These are phyloP conservation scores for Cetonia aurata DNA, from an alignment of 2,888 invertebrate species.

Conservation along the genomic window DNA sequence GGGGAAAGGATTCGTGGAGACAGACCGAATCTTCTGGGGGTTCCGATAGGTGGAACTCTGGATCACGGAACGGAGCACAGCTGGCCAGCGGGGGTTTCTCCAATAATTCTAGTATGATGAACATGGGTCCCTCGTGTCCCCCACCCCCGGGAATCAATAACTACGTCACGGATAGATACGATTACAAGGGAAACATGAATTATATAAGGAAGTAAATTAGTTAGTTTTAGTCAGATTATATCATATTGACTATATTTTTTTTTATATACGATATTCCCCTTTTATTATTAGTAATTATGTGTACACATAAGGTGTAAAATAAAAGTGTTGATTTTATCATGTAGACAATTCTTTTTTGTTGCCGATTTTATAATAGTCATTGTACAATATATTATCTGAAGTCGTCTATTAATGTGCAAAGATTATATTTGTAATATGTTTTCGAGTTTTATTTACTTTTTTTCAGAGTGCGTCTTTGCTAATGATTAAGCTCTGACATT, in stretches of 20 bases:
- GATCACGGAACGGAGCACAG: conserved; percentile 49
- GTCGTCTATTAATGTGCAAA: background rate
- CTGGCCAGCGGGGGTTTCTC: conserved; percentile 55
- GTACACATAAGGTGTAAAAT: background rate
- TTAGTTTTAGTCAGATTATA: background rate
- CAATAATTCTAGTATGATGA: conserved; percentile 55
- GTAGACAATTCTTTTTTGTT: background rate
- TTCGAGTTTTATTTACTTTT: background rate
- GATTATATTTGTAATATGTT: conserved; percentile 20
- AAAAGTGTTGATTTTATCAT: background rate
- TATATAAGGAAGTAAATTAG: conserved; percentile 56
- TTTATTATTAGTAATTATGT: conserved; percentile 7
- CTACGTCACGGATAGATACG: conserved; percentile 61
- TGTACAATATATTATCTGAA: background rate
- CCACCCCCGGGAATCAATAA: conserved; percentile 64
- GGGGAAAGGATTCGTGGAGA: conserved; percentile 54
- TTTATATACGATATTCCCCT: background rate
- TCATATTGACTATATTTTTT: background rate
- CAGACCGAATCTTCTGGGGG: conserved; percentile 46
- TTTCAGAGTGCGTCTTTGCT: too few relatives aligned
- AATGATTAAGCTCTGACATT: too few relatives aligned
- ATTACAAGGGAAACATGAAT: conserved; percentile 57
- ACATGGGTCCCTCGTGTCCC: conserved; percentile 59
- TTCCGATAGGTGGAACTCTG: conserved; percentile 55
- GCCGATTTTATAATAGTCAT: conserved; percentile 5